phyloP scores from a whole-genome alignment of 2,888 invertebrate genomes.

The Hyposoter didymator region DNA sequence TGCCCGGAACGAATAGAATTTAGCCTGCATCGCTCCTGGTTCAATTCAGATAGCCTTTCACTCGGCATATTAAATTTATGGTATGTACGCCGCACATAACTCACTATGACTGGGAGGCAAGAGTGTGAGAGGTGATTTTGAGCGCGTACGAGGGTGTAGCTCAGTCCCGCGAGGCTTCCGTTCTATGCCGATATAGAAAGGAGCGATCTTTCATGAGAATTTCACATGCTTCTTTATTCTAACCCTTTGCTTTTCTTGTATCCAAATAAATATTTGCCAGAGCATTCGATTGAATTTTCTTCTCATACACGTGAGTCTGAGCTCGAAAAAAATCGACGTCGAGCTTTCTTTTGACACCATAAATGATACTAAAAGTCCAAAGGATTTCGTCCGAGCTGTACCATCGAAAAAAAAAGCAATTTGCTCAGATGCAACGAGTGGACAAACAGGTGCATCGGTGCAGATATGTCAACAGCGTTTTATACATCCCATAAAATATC shows the following conservation, averaged over 20 bases:
- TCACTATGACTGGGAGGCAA: slow-evolving; percentile 61
- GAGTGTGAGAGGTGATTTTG: slow-evolving; percentile 19
- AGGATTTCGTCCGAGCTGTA: not conserved
- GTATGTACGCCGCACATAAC: slow-evolving; percentile 80
- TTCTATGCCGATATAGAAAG: slow-evolving; percentile 48
- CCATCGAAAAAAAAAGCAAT: slow-evolving; percentile 18
- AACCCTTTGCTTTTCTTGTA: not conserved
- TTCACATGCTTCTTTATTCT: not conserved
- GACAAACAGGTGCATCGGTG: slow-evolving; percentile 23
- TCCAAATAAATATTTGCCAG: not conserved
- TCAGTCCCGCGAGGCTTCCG: slow-evolving; percentile 37
- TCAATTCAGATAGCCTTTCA: slow-evolving; percentile 81
- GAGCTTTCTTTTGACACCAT: not conserved
- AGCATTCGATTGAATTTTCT: not conserved
- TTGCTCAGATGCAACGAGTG: not conserved
- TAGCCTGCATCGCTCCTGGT: slow-evolving; percentile 75
- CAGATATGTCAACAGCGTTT: slow-evolving; percentile 32
- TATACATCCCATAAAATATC: slow-evolving; percentile 30
- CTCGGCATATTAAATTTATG: slow-evolving; percentile 82
- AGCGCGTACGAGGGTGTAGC: slow-evolving; percentile 24
- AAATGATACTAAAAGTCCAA: not conserved
- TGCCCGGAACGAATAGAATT: slow-evolving; percentile 78
- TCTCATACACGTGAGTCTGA: not conserved
- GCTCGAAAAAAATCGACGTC: not conserved
- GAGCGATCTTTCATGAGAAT: slow-evolving; percentile 23